Percentiles rank a stretch among this genome's conserved stretches.
Conservation (phyloP, 1,140 invertebrate genomes). For the Macrobrachium nipponense region DNA sequence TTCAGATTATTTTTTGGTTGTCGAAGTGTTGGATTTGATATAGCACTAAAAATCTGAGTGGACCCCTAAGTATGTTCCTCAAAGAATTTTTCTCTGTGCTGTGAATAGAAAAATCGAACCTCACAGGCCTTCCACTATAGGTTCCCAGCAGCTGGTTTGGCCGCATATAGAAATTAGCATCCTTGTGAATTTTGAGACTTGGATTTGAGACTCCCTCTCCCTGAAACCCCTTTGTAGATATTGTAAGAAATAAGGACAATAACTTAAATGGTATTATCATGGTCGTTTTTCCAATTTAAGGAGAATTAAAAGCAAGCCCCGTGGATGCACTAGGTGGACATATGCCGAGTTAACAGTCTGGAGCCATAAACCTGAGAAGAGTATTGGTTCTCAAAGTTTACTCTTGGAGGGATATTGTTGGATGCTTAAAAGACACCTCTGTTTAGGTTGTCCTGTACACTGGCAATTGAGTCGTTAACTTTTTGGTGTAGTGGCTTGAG, state of each 20-base stretch:
- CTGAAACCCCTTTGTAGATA: conserved; percentile 35
- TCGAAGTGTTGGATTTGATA: too few relatives aligned
- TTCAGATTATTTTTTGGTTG: too few relatives aligned
- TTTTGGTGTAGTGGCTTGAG: too few relatives aligned
- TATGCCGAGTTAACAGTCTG: too few relatives aligned
- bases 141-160: conserved; percentile 32
- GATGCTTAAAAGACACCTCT: too few relatives aligned
- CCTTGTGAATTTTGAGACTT: conserved; percentile 57
- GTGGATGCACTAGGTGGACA: conserved; percentile 3
- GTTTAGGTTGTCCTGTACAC: too few relatives aligned
- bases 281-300: conserved; percentile 40
- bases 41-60: too few relatives aligned
- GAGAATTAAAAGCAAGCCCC: conserved; percentile 2
- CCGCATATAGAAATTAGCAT: conserved; percentile 38
- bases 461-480: too few relatives aligned
- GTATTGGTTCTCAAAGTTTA: too few relatives aligned
- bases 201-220: conserved; percentile 31
- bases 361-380: too few relatives aligned
- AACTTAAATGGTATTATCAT: conserved; percentile 40
- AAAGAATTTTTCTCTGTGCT: conserved; percentile 14
- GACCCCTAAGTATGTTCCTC: too few relatives aligned
- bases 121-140: conserved; percentile 15
- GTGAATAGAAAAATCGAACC: conserved; percentile 33
- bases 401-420: too few relatives aligned
- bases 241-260: conserved; percentile 55